phyloP scores from a whole-genome alignment of 2,888 invertebrate genomes.

The Limenitis camilla region DNA sequence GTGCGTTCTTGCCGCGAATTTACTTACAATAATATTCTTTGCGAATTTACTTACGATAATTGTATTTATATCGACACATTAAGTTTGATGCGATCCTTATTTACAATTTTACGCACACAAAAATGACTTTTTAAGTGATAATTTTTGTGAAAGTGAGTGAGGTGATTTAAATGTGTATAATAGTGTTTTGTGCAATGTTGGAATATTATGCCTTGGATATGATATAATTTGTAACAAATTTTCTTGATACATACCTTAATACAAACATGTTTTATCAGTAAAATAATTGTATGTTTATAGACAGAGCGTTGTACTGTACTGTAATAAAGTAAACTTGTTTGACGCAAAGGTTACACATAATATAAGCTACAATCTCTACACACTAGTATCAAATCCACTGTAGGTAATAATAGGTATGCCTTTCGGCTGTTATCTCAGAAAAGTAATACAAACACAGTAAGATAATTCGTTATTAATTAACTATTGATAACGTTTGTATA shows the following conservation, averaged over 20 bases:
- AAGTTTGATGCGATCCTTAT: constrained; percentile 14
- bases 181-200: constrained; percentile 22
- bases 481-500: no score
- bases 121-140: constrained; percentile 30
- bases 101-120: constrained; percentile 4
- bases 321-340: constrained; percentile 22
- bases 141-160: constrained; percentile 38
- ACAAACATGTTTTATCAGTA: neutral
- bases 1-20: constrained; percentile 36
- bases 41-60: constrained; percentile 14
- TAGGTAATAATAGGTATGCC: neutral
- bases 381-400: neutral
- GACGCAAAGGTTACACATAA: constrained; percentile 19
- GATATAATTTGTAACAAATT: constrained; percentile 10
- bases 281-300: neutral
- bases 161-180: constrained; percentile 21
- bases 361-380: constrained; percentile 11
- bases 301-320: constrained; percentile 3
- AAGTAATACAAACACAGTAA: neutral
- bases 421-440: neutral
- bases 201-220: constrained; percentile 27
- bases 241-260: neutral
- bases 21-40: constrained; percentile 18
- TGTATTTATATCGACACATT: constrained; percentile 14
- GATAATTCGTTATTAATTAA: neutral